These are phyloP conservation scores for Phymatocera aterrima DNA, from an alignment of 2,888 invertebrate genomes.

Conservation along the genomic window DNA sequence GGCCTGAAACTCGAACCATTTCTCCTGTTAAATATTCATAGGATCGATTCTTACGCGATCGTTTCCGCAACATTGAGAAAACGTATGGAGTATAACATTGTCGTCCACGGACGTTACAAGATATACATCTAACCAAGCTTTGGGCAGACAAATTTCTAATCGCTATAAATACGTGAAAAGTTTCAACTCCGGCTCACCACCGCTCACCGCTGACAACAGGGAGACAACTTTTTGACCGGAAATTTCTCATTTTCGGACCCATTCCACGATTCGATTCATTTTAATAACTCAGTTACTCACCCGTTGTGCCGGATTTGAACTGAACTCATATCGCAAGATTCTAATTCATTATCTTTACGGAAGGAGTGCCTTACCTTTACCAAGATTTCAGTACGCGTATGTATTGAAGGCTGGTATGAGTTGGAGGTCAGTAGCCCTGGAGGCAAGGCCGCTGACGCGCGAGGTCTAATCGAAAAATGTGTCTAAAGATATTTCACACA, in stretches of 20 bases:
- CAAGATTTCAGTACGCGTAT: neutral
- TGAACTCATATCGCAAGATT: neutral
- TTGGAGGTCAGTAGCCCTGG: conserved; percentile 39
- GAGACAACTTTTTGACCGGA: too few relatives aligned
- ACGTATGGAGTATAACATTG: conserved; percentile 42
- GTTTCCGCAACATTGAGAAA: conserved; percentile 46
- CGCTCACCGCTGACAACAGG: too few relatives aligned
- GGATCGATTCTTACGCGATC: conserved; percentile 44
- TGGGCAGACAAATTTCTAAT: neutral
- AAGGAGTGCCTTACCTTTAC: conserved; percentile 13
- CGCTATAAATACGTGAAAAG: neutral
- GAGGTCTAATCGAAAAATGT: conserved; percentile 22
- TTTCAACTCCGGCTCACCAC: too few relatives aligned
- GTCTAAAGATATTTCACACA: neutral
- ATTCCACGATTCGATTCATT: neutral
- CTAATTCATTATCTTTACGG: conserved; percentile 4
- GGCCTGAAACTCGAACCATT: conserved; percentile 33
- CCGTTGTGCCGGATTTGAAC: neutral
- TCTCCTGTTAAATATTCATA: conserved; percentile 46
- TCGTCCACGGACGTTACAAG: neutral
- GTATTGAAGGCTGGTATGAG: conserved; percentile 15
- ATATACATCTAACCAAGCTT: conserved; percentile 14
- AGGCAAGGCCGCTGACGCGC: conserved; percentile 23
- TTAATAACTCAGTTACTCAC: too few relatives aligned
- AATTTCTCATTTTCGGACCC: too few relatives aligned